phyloP scores from a whole-genome alignment of 2,113 vertebrate species.

The Cryptoleucopteryx plumbea region DNA sequence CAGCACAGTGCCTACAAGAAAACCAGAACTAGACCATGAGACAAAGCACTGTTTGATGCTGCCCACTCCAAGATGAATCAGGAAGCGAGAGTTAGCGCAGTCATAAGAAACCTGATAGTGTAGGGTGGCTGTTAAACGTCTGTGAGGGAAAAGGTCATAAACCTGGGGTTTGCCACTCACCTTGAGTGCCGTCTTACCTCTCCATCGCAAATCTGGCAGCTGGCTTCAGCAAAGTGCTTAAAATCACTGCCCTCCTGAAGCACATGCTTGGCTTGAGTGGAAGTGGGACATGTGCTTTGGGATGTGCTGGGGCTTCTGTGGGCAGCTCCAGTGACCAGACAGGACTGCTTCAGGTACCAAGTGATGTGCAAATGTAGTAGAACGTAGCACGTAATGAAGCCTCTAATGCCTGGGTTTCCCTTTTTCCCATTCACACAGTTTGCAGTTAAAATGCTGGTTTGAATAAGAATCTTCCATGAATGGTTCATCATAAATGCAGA shows the following conservation, averaged over 20 bases:
- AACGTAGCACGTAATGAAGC: not conserved
- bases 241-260: not conserved
- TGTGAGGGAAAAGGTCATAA: not conserved
- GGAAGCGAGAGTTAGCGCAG: not conserved
- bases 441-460: not conserved
- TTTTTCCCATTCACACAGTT: not conserved
- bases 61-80: not conserved
- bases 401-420: not conserved
- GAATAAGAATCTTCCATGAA: not conserved
- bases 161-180: not conserved
- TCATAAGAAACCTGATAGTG: not conserved
- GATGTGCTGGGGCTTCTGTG: not conserved
- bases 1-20: not conserved
- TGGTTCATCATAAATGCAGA: not conserved
- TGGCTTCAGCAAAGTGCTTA: not conserved
- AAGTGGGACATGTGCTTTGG: not conserved
- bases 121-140: not conserved
- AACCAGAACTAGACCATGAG: not conserved
- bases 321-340: fast-evolving
- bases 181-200: not conserved
- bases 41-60: not conserved
- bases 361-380: not conserved
- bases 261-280: not conserved
- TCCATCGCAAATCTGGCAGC: not conserved
- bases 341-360: not conserved